Conservation (phyloP, 2,113 vertebrate genomes). For the Elgaria multicarinata region DNA sequence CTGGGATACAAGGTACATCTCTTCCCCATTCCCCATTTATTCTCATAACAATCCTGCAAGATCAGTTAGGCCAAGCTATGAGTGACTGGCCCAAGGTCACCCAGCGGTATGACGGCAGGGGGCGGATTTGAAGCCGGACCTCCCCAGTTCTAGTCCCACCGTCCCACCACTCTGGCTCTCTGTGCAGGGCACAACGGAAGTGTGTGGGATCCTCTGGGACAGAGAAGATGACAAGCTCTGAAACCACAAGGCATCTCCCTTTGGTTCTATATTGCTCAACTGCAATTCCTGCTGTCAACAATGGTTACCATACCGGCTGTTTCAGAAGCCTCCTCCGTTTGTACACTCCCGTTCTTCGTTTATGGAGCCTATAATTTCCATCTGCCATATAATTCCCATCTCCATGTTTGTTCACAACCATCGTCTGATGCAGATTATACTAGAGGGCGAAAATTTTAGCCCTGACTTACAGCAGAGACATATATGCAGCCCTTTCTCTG, state of each 20-base stretch:
- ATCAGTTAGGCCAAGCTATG: not conserved
- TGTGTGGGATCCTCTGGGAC: not conserved
- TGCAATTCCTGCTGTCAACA: conserved; percentile 9
- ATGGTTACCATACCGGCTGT: accelerated
- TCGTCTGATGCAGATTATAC: not conserved
- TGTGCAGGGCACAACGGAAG: not conserved
- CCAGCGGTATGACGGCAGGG: too few relatives aligned
- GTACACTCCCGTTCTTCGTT: not conserved
- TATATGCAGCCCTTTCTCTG: not conserved
- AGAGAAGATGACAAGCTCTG: too few relatives aligned
- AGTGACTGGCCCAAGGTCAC: not conserved
- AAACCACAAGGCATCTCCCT: not conserved
- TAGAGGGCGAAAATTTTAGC: not conserved
- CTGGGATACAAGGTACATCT: not conserved
- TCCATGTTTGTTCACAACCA: not conserved
- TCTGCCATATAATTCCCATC: not conserved
- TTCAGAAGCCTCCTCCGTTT: not conserved
- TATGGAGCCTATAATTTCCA: accelerated
- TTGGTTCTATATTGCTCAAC: not conserved
- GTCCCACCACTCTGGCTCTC: not conserved
- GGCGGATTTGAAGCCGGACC: too few relatives aligned
- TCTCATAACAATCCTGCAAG: not conserved
- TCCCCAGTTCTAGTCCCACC: not conserved
- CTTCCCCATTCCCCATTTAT: not conserved
- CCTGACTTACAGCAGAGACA: not conserved